These are phyloP conservation scores for Thymallus thymallus DNA, from an alignment of 2,113 vertebrate genomes.

Conservation along the genomic window DNA sequence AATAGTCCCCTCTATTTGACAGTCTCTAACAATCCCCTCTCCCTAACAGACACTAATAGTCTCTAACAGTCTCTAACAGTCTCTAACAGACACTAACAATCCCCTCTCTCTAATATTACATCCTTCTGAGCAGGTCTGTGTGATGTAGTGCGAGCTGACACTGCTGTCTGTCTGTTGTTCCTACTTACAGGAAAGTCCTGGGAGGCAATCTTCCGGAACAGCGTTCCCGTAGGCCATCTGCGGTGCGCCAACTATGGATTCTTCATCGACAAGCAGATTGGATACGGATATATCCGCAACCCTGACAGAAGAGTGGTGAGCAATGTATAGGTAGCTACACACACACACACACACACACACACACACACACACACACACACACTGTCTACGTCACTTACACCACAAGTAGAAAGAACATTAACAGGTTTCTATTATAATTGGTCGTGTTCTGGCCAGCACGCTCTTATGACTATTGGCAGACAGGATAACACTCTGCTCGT, in stretches of 20 bases:
- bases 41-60: too few relatives aligned
- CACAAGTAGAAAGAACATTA: not conserved
- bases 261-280: slow-evolving; percentile 84
- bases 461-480: not conserved
- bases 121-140: too few relatives aligned
- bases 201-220: slow-evolving; percentile 88
- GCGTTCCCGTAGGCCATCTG: slow-evolving; percentile 83
- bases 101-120: too few relatives aligned
- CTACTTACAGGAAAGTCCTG: slow-evolving; percentile 80
- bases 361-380: too few relatives aligned
- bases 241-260: slow-evolving; percentile 89
- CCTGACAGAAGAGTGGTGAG: slow-evolving; percentile 84
- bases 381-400: not conserved
- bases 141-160: not conserved
- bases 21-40: too few relatives aligned
- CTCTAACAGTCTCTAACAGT: too few relatives aligned
- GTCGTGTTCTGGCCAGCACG: not conserved
- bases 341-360: too few relatives aligned
- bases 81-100: too few relatives aligned
- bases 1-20: too few relatives aligned
- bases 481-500: not conserved
- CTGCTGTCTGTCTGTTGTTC: not conserved
- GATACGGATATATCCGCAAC: slow-evolving; percentile 87
- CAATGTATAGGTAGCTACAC: not conserved
- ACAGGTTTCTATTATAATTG: not conserved